Base-by-base conservation (phyloP, 2,888 invertebrate genomes). In the Tridacna crocea region DNA sequence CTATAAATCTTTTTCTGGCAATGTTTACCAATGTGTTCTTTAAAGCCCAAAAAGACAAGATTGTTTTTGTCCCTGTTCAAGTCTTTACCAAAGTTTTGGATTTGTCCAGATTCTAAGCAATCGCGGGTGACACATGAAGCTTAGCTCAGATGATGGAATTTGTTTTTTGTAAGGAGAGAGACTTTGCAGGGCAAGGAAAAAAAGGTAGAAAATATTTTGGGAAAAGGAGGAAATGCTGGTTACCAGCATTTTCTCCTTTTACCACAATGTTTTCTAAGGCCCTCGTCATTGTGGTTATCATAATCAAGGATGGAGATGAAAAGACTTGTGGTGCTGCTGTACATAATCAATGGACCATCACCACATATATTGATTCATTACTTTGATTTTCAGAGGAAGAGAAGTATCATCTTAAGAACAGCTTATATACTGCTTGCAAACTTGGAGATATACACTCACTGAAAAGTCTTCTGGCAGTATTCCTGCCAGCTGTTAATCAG, bases 361-460 rank as follows among this genome's bases (percentile, higher is more conserved):
- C 15, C 22, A n/a, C 12, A 4, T 3, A 24, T 3, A 24, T 36
- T 55, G 55, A 19, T 55, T 55, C 10, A 36, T 36, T 4, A 36
- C 36, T 36, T 36, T 48, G 24, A 36, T 72, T 87, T 87, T 66
- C 91, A 92, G 93, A 89, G 74, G 92, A 90, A 51, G 90, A 90
- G 76, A 87, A 86, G 72, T 90, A 90, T 77, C 90, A 91, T 48
- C 72, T 91, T 13, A 90, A 92, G 79, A 93, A 94, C 83, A 89
- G 87, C 46, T 83, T 94, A 46, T 94, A 93, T 87, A 94, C 94
- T 12, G 91, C 93, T 0, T 92, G 93, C 80, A 92, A 93, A 79
- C 82, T 89, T 26, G 93, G 94, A 17, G 91, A 94, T 80, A 79
- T 87, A 15, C 83, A 88, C 11, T 82, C 84, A 22, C 84, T 94